Base-by-base conservation (phyloP, 2,888 invertebrate species). In the Acanthoscelides obtectus region DNA sequence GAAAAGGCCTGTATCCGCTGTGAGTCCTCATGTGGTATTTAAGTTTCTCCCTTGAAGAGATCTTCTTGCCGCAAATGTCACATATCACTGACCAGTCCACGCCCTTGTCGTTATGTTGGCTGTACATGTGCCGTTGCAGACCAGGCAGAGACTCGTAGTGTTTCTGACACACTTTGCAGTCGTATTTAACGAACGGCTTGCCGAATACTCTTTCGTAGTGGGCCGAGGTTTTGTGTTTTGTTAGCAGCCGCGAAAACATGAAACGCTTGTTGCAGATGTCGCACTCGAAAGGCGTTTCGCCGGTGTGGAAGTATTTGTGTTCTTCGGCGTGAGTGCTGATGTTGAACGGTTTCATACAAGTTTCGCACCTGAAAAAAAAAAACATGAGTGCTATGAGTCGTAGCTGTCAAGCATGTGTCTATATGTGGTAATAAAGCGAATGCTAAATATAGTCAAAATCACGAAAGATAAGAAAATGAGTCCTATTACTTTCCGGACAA, bases 211-310 rank as follows among this genome's bases (percentile, higher is more conserved):
- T 80, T 71, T 87, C 86, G 0, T 87, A 87, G 69, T 88, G 88
- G 0, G 86, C 83, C 0, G 83, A 80, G 66, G 84, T 84, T 0
- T 84, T 82, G 72, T 89, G 88, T 0, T 86, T 82, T 6, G 86
- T 86, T 12, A 88, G 77, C 72, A 88, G 87, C 75, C 88, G 87
- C 12, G 80, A 81, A 70, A 81, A 80, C 71, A 86, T 86, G 72
- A 87, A 87, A 20, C 86, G 85, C 70, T 87, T 87, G 76, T 86
- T 84, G 77, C 88, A 88, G 17, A 87, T 85, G 71, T 87, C 87
- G 79, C 88, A 88, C 74, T 86, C 86, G 80, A 87, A 88, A 68
- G 87, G 86, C 73, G 86, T 82, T 66, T 83, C 83, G 12, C 82
- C 80, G 27, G 81, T 81, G 69, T 83, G 83, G 45, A 79, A 78